phyloP scores from a whole-genome alignment of 2,888 invertebrate genomes.

The Dinocampus coccinellae region DNA sequence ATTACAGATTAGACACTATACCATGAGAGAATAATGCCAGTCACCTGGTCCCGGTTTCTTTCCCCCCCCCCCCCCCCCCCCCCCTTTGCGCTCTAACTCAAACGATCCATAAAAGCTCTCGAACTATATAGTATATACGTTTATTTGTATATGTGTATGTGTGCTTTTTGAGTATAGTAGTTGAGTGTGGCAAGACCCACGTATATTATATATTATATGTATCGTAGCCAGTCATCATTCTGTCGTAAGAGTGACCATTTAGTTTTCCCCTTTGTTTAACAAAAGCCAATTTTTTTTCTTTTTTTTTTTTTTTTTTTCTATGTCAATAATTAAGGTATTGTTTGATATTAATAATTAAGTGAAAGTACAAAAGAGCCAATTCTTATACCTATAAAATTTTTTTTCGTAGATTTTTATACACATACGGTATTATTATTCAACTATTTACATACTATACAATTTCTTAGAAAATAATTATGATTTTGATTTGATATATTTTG shows the following conservation, averaged over 20 bases:
- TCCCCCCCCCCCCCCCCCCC: too few species aligned
- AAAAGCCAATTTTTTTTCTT: too few species aligned
- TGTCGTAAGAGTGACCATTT: slow-evolving; percentile 31
- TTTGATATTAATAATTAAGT: slow-evolving; percentile 19
- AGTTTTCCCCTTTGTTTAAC: slow-evolving; percentile 22
- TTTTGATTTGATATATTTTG: too few species aligned
- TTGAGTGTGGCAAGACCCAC: not conserved
- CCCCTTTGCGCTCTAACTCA: too few species aligned
- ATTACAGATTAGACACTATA: slow-evolving; percentile 54
- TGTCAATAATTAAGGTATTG: slow-evolving; percentile 8
- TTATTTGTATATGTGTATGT: not conserved
- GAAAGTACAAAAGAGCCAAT: not conserved
- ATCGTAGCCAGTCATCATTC: slow-evolving; percentile 36
- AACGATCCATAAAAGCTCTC: slow-evolving; percentile 44
- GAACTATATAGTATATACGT: not conserved
- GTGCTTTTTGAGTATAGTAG: slow-evolving; percentile 6
- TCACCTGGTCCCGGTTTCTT: slow-evolving; percentile 48
- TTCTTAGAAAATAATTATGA: not conserved
- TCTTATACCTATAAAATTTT: not conserved
- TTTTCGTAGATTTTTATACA: not conserved
- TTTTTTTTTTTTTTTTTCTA: too few species aligned
- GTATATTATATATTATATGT: slow-evolving; percentile 13
- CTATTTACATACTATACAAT: not conserved
- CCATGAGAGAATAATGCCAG: slow-evolving; percentile 54
- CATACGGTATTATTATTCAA: not conserved